Percentiles rank a stretch among this genome's conserved stretches.
phyloP scores from a whole-genome alignment of 1,140 invertebrate genomes.

The Reticulitermes speratus region DNA sequence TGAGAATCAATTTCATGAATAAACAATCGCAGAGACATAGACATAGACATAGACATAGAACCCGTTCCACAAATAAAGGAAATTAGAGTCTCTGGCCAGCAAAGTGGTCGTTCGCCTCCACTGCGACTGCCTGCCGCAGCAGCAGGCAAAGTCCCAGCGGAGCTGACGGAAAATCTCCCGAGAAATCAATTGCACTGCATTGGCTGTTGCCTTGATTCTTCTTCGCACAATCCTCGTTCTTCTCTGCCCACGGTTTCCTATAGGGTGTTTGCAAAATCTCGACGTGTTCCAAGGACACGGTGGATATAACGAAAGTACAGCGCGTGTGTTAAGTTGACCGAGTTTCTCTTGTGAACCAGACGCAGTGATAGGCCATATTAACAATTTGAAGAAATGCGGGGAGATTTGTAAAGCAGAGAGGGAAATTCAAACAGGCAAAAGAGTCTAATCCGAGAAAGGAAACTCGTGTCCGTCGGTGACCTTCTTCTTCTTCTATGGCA shows the following conservation, averaged over 20 bases:
- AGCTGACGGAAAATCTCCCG: not conserved
- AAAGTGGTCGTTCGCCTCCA: not conserved
- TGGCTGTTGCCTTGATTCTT: constrained; percentile 1
- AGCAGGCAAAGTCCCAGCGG: not conserved
- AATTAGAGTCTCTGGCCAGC: not conserved
- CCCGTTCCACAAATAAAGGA: not conserved
- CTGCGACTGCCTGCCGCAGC: not conserved
- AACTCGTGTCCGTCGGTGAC: no score
- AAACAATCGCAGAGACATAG: not conserved
- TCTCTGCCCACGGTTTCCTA: not conserved
- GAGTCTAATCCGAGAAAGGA: no score
- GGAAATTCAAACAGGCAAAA: no score
- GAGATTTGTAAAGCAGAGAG: no score
- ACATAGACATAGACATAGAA: not conserved
- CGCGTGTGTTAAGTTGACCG: no score
- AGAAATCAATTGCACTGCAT: constrained; percentile 12
- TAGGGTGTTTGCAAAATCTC: not conserved
- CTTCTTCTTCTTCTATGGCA: no score
- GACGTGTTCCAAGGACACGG: no score
- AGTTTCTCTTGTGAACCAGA: no score
- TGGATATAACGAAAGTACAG: no score
- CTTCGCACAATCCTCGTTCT: not conserved
- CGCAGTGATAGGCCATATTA: no score
- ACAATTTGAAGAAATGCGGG: no score
- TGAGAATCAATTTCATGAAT: not conserved